Evolutionary conservation across 2,113 vertebrate genomes (phyloP).

Genomic region (Scartelaos histophorus): DNA sequence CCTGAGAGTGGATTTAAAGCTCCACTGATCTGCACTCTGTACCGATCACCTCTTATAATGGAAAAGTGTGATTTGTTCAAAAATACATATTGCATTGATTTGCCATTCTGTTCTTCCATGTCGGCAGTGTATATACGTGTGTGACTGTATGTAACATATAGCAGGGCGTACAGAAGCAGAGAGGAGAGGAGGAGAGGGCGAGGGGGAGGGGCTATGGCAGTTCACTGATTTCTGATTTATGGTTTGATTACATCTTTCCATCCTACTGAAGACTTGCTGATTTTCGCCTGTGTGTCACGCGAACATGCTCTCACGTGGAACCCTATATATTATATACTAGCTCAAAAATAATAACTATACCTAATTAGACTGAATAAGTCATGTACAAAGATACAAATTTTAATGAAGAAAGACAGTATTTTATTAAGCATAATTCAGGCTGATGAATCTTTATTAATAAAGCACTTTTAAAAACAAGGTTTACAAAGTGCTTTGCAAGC

Average conservation of each 20-base stretch:
- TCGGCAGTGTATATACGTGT: neutral
- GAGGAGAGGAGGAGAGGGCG: slow-evolving; percentile 13
- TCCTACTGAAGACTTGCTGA: slow-evolving; percentile 31
- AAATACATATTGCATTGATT: slow-evolving; percentile 43
- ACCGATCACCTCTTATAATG: slow-evolving; percentile 10
- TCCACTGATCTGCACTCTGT: slow-evolving; percentile 24
- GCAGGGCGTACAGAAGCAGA: slow-evolving; percentile 22
- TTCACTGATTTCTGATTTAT: slow-evolving; percentile 75
- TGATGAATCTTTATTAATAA: too few relatives aligned
- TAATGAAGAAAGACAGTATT: too few relatives aligned
- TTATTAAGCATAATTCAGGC: too few relatives aligned
- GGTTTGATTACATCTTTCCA: slow-evolving; percentile 75
- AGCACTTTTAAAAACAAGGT: too few relatives aligned
- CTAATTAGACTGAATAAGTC: too few relatives aligned
- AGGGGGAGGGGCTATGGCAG: slow-evolving; percentile 42
- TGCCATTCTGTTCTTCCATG: slow-evolving; percentile 10
- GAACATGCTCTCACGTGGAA: too few relatives aligned
- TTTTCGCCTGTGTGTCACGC: too few relatives aligned
- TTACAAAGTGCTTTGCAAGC: too few relatives aligned
- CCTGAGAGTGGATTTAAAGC: neutral
- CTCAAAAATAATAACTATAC: too few relatives aligned
- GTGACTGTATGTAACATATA: slow-evolving; percentile 31
- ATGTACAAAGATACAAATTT: too few relatives aligned
- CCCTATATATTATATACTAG: too few relatives aligned
- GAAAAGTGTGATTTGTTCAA: slow-evolving; percentile 15